Base-by-base conservation (phyloP, 2,797 vertebrate genomes). In the Enteromius trimaculatus region DNA sequence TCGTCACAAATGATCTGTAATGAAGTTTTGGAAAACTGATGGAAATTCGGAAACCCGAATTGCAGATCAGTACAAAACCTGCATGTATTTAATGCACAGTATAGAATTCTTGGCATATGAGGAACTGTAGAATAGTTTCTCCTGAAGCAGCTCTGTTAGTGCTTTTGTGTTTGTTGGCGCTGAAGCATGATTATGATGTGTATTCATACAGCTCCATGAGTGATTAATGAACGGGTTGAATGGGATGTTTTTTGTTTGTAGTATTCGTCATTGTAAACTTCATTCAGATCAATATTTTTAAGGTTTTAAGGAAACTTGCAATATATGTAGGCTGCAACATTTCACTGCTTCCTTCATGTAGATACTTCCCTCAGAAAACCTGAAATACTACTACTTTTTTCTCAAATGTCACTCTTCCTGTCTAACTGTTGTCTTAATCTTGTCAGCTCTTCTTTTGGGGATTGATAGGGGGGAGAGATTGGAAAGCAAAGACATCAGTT, bases 391-490 rank as follows among this genome's bases (percentile, higher is more conserved):
- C 47, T 55, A 11, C 6, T 60, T 26, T 23, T n/a, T 13, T 23
- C 17, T 29, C 6, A 37, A 16, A 23, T 64, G 1, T 23, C 44
- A 19, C 19, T 77, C 11, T n/a, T n/a, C n/a, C n/a, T n/a, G n/a
- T n/a, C n/a, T 34, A 21, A 64, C 79, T 64, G 19, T 66, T 47
- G 74, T 66, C 34, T 47, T 6, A 2, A n/a, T 71, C 37, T 23
- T n/a, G 26, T 66, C 60, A 19, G n/a, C 21, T 26, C 31, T 72
- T 49, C 49, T 77, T 80, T 39, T 77, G 44, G 60, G n/a, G 47
- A 60, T 64, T 51, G 13, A 34, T 34, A n/a, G 34, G 34, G 5
- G 37, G 34, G 34, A 31, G 31, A 31, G 47, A 60, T 64, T 51
- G 13, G 39, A 37, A 80, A 34, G 21, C 17, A 51, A 21, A 68